Base-by-base conservation (phyloP, 1,140 invertebrate species). In the Tribolium castaneum region DNA sequence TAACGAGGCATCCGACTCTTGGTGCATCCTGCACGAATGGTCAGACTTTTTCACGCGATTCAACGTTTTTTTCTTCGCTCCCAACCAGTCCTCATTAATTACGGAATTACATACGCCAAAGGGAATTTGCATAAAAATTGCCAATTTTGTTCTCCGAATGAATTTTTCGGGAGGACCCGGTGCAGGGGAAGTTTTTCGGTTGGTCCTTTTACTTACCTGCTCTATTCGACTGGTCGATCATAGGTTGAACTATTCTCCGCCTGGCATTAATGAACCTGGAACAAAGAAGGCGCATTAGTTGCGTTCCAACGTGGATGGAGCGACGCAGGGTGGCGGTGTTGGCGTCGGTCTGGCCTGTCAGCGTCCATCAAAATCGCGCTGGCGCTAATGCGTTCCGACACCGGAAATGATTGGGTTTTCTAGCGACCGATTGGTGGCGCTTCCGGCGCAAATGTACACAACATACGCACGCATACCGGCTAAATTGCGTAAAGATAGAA, bases 191-290 rank as follows among this genome's bases (percentile, higher is more conserved):
- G 54, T 30, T 12, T 30, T 35, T 13, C 19, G 59, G 5, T 2
- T 45, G 39, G 39, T 1, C n/a, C n/a, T 45, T 9, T n/a, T 35
- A 92, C 91, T 94, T 93, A 97, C 97, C 97, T 91, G 97, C 97
- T 93, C 97, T 92, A 92, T 99, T 99, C 87, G 96, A 98, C 91
- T 95, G 97, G 91, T 97, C 97, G 85, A 98, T 97, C 96, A 98
- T 97, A 70, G 96, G 96, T 87, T 97, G 97, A 80, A 99, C 95
- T 90, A 99, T 99, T 91, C 97, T 93, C 89, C 97, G 94, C 89
- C 97, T 93, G 86, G 97, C 97, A 89, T 99, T 99, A 88, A 99
- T 99, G 88, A 99, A 99, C 97, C 97, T 96, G 92, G 76, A 93
- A 93, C 85, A 90, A 84, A 85, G 76, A 80, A 35, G n/a, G 10